Evolutionary conservation across 2,113 vertebrate genomes (phyloP).

Genomic region (Cyanoramphus novaezelandiae): DNA sequence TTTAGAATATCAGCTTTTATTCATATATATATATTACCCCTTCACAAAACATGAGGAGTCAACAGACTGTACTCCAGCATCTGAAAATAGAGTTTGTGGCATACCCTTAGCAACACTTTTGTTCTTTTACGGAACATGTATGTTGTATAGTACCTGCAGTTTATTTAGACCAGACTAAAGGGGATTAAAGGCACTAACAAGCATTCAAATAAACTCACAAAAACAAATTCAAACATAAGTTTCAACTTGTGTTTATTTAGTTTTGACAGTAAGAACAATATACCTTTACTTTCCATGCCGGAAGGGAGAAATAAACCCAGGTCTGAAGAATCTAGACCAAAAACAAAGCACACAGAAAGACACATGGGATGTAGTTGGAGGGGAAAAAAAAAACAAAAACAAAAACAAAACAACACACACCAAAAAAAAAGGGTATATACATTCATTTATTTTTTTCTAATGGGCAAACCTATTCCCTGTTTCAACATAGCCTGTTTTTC

Average conservation of each 20-base stretch:
- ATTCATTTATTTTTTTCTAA: neutral
- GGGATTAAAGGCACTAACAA: neutral
- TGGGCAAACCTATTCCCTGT: neutral
- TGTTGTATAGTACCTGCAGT: neutral
- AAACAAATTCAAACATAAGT: neutral
- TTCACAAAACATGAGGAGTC: neutral
- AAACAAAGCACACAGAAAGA: neutral
- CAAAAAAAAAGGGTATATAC: neutral
- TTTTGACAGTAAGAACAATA: neutral
- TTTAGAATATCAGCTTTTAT: neutral
- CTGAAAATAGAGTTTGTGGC: neutral
- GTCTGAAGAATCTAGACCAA: neutral
- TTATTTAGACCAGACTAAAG: neutral
- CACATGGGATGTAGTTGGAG: fast-evolving
- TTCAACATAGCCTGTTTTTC: neutral
- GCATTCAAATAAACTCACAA: neutral
- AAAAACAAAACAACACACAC: neutral
- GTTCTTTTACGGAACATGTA: neutral
- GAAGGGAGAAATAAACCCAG: neutral
- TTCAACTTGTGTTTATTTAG: slow-evolving; percentile 34
- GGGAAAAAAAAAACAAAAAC: fast-evolving
- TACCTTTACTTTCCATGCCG: neutral
- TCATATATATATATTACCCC: neutral
- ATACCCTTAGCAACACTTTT: neutral
- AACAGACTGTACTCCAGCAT: neutral